phyloP scores from a whole-genome alignment of 2,888 invertebrate genomes.

The Phytoseiulus persimilis region DNA sequence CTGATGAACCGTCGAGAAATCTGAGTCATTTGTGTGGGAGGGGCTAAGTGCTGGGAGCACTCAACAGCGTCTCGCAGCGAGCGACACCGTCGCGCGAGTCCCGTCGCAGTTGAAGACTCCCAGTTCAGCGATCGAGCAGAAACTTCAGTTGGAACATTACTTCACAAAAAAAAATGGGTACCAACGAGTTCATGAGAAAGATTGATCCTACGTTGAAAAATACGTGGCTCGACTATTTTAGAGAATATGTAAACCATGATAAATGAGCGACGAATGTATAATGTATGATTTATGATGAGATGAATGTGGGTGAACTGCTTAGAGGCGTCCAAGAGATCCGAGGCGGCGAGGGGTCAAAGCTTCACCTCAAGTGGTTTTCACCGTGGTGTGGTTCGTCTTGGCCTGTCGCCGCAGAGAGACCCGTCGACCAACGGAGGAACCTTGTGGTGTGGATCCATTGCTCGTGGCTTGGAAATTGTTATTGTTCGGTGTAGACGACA shows the following conservation, averaged over 20 bases:
- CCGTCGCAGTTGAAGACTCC: neutral
- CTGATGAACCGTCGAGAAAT: neutral
- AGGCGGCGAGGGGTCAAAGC: neutral
- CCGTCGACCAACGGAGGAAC: neutral
- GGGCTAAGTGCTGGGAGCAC: neutral
- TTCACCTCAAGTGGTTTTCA: neutral
- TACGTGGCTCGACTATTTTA: neutral
- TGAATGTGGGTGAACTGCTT: neutral
- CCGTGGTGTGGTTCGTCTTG: neutral
- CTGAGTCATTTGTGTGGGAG: neutral
- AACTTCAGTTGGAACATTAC: too few relatives aligned
- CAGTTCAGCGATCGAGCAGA: too few relatives aligned
- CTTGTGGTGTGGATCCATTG: neutral
- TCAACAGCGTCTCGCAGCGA: neutral
- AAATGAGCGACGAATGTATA: neutral
- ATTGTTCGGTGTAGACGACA: conserved; percentile 20
- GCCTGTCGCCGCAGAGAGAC: neutral
- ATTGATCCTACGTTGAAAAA: neutral
- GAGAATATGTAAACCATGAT: neutral
- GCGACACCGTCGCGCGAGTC: neutral
- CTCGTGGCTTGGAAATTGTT: neutral
- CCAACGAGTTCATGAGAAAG: neutral
- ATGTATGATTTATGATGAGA: neutral
- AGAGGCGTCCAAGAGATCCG: neutral
- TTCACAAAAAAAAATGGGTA: neutral